These are phyloP conservation scores for Patiria miniata DNA, from an alignment of 35 echinoderm and acorn worm genomes.

Conservation along the genomic window DNA sequence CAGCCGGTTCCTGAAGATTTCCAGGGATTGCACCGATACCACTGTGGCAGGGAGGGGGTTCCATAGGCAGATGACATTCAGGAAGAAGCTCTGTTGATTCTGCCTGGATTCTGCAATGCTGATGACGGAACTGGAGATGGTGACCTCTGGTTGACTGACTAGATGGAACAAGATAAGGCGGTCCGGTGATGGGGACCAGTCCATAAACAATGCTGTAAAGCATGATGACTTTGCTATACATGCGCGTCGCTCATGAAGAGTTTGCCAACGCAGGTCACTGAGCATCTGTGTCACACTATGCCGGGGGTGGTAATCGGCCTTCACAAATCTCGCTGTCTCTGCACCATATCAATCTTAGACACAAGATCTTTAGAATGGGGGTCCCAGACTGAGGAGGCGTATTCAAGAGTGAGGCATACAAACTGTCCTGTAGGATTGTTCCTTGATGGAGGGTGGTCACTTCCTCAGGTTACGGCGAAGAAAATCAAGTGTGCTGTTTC, in stretches of 20 bases:
- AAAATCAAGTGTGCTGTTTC: constrained; percentile 41
- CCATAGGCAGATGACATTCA: background rate
- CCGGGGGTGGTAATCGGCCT: constrained; percentile 31
- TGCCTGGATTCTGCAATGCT: too few relatives aligned
- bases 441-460: constrained; percentile 36
- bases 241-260: constrained; percentile 16
- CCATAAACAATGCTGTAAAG: constrained; percentile 44
- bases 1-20: background rate
- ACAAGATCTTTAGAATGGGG: too few relatives aligned
- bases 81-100: background rate
- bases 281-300: constrained; percentile 34
- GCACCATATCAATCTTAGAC: background rate
- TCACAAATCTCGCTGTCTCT: constrained; percentile 39
- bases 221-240: constrained; percentile 40
- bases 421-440: constrained; percentile 35
- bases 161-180: constrained; percentile 7
- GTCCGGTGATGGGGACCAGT: constrained; percentile 26
- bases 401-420: constrained; percentile 12
- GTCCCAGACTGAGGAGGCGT: constrained; percentile 49
- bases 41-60: background rate
- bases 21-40: background rate
- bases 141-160: background rate
- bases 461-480: constrained; percentile 41
- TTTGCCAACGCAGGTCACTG: constrained; percentile 28
- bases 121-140: background rate